phyloP scores from a whole-genome alignment of 2,888 invertebrate species.

The Poecilus cupreus region DNA sequence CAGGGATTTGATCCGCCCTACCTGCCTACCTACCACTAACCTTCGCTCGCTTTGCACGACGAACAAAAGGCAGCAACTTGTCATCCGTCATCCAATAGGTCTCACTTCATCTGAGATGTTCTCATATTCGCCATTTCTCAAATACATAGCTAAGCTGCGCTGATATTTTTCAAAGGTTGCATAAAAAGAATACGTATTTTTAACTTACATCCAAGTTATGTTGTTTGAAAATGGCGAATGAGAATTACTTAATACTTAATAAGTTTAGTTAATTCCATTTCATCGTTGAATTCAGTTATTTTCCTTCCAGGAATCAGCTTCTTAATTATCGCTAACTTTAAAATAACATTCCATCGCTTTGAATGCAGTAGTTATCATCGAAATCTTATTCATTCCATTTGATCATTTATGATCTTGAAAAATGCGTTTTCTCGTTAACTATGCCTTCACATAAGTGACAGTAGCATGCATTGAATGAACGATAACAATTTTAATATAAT shows the following conservation, averaged over 20 bases:
- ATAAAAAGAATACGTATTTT: no score
- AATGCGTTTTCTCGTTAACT: slow-evolving; percentile 47
- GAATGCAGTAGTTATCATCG: slow-evolving; percentile 51
- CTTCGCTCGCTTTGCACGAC: slow-evolving; percentile 31
- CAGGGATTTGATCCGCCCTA: slow-evolving; percentile 54
- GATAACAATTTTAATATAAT: slow-evolving; percentile 46
- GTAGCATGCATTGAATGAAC: slow-evolving; percentile 49
- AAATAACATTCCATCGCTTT: slow-evolving; percentile 35
- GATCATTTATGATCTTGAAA: background rate
- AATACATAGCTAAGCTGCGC: no score
- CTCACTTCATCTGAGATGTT: background rate
- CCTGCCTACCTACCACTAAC: slow-evolving; percentile 27
- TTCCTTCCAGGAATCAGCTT: slow-evolving; percentile 26
- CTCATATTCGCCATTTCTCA: background rate
- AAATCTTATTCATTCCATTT: slow-evolving; percentile 2
- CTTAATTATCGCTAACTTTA: slow-evolving; percentile 30
- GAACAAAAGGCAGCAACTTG: background rate
- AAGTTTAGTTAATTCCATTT: no score
- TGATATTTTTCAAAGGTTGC: no score
- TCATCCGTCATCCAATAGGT: background rate
- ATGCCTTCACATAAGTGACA: slow-evolving; percentile 59
- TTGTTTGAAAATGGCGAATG: background rate
- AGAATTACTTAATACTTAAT: slow-evolving; percentile 4
- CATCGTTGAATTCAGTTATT: background rate
- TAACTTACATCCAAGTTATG: no score